Conservation (phyloP, 2,888 invertebrate genomes). For the Drosophila borborema region DNA sequence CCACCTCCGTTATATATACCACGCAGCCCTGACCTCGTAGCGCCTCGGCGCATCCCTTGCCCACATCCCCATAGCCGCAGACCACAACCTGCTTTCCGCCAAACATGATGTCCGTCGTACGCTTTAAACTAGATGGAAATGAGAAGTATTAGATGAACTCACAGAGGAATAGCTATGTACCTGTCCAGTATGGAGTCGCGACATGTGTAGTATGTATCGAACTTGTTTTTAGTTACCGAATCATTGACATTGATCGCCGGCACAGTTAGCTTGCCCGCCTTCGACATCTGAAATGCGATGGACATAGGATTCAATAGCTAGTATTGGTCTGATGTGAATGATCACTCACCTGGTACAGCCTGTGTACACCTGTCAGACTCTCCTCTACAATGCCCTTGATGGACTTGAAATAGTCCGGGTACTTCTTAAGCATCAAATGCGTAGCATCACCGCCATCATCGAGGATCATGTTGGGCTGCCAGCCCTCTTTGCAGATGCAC, state of each 20-base stretch:
- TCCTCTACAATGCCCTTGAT: constrained; percentile 98
- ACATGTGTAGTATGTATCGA: constrained; percentile 97
- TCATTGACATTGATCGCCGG: constrained; percentile 86
- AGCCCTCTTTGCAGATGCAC: constrained; percentile 93
- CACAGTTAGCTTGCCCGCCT: constrained; percentile 77
- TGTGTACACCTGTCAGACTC: constrained; percentile 97
- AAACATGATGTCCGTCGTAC: constrained; percentile 93
- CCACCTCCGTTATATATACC: constrained; percentile 94
- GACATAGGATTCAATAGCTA: neutral
- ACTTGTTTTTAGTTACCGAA: constrained; percentile 98
- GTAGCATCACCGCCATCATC: constrained; percentile 99
- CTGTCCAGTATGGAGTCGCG: constrained; percentile 95
- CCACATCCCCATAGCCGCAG: constrained; percentile 98
- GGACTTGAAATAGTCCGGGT: constrained; percentile 94
- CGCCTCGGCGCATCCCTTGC: constrained; percentile 97
- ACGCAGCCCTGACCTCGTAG: constrained; percentile 96
- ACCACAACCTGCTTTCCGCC: constrained; percentile 98
- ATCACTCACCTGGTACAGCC: constrained; percentile 88
- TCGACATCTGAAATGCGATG: constrained; percentile 60
- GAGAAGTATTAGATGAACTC: no score
- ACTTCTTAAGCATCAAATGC: constrained; percentile 97
- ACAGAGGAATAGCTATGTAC: constrained; percentile 82
- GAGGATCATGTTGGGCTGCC: constrained; percentile 98
- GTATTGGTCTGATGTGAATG: neutral
- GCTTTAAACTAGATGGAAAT: constrained; percentile 83